Evolutionary conservation across 92 coral and sea anemone species (phyloP), one percentile per base, ranked within the genome.

Genomic region (Epizoanthus ramosus): DNA sequence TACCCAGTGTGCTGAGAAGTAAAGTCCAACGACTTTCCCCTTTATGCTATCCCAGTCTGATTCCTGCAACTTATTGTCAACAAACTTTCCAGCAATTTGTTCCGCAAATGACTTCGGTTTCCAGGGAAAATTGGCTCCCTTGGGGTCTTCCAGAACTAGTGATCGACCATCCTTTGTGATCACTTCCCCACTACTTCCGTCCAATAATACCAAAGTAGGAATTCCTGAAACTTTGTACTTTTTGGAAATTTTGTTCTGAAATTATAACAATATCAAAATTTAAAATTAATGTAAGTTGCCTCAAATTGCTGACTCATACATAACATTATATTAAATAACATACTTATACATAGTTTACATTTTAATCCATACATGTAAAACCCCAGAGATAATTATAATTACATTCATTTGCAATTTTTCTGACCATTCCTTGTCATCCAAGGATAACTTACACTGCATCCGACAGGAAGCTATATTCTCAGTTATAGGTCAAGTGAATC

Each of bases 1-100:
- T 88, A 96, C 99, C 99, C 99, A 96, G 86, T 96, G 99, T 13
- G 99, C 99, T 18, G 99, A 96, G 81, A 96, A 96, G 84, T 96
- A 96, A 9, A 92, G 81, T 25, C 93, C 99, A 8, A 92, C 22
- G 16, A 96, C 93, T 73, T 96, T 96, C 35, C 96, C 98, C 57
- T 88, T 81, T 64, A 96, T 80, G 45, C 94, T 92, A 0, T 88
- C 91, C 45, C 88, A 87, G 74, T 87, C 68, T 17, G 83, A 88
- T 80, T 88, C 90, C 60, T 82, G 85, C 8, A 87, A 83, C 45
- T 90, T 67, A 54, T 76, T 85, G 84, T 86, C 89, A 39, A 90
- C 37, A 23, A 90, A 86, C 63, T 83, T 92, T 14, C 87, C 92
- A n/a, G 86, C 69, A 2, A 94, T 59, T 16, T 92, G 68, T 15